A percentile compares a stretch with the other conserved stretches of the same genome.
phyloP scores from a whole-genome alignment of 2,113 vertebrate genomes.

The Chaetorhynchus papuensis region DNA sequence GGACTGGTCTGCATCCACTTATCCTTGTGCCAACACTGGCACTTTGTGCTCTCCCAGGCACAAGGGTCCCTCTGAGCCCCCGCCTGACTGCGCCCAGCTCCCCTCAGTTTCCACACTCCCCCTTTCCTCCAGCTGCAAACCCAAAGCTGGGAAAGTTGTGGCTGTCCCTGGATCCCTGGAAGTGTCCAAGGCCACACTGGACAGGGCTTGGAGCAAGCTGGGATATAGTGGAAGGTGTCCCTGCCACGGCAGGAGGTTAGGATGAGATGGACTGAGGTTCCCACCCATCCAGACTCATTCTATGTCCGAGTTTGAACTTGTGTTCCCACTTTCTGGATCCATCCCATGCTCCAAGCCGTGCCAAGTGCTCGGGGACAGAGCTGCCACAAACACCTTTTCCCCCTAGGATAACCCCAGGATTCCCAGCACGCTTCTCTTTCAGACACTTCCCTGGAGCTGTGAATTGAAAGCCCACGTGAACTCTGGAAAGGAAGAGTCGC shows the following conservation, averaged over 20 bases:
- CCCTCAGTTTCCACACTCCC: background rate
- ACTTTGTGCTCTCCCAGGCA: background rate
- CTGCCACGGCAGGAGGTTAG: background rate
- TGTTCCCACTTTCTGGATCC: background rate
- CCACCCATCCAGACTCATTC: background rate
- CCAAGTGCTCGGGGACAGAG: background rate
- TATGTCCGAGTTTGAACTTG: fast-evolving
- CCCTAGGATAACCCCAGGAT: background rate
- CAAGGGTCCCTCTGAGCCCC: no score
- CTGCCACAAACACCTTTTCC: background rate
- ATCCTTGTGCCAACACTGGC: background rate
- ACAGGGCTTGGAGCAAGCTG: background rate
- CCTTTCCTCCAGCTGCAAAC: background rate
- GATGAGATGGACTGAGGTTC: background rate
- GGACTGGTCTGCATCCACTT: background rate
- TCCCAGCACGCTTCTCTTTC: background rate
- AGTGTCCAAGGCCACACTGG: background rate
- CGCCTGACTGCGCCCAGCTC: background rate
- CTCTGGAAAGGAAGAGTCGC: background rate
- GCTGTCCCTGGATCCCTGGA: background rate
- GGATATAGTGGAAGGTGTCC: background rate
- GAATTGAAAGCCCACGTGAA: background rate
- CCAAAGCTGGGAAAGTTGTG: background rate
- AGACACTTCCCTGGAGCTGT: background rate
- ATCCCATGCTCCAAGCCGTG: background rate